These are phyloP conservation scores for Bombus waltoni DNA, from an alignment of 1,140 invertebrate species.

Conservation along the genomic window DNA sequence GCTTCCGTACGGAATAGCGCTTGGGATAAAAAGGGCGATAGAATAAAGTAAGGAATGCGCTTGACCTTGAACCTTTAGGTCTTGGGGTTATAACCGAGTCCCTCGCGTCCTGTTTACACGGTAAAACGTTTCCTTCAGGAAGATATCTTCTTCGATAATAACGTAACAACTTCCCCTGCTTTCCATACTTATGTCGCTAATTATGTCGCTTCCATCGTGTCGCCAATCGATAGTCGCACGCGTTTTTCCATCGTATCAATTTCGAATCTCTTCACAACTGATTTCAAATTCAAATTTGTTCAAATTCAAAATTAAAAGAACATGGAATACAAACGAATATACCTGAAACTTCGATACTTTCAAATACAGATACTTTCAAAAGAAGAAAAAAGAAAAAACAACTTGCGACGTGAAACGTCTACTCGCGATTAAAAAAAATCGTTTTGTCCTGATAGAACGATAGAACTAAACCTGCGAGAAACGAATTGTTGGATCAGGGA, in stretches of 20 bases:
- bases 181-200: background rate
- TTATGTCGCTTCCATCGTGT: background rate
- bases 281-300: too few species aligned
- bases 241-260: background rate
- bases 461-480: too few species aligned
- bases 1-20: background rate
- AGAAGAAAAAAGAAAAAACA: too few species aligned
- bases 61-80: slow-evolving; percentile 43
- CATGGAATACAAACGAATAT: too few species aligned
- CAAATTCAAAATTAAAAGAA: too few species aligned
- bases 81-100: slow-evolving; percentile 26
- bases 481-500: too few species aligned
- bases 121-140: slow-evolving; percentile 25
- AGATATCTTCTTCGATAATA: slow-evolving; percentile 33
- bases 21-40: slow-evolving; percentile 33
- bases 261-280: background rate
- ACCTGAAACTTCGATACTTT: too few species aligned
- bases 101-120: slow-evolving; percentile 48
- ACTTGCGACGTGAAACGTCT: too few species aligned
- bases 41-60: slow-evolving; percentile 48
- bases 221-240: background rate
- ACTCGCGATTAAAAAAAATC: too few species aligned
- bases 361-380: too few species aligned
- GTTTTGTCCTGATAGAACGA: too few species aligned
- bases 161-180: background rate